Conservation (phyloP, 2,888 invertebrate genomes). For the Rhorus exstirpatorius region DNA sequence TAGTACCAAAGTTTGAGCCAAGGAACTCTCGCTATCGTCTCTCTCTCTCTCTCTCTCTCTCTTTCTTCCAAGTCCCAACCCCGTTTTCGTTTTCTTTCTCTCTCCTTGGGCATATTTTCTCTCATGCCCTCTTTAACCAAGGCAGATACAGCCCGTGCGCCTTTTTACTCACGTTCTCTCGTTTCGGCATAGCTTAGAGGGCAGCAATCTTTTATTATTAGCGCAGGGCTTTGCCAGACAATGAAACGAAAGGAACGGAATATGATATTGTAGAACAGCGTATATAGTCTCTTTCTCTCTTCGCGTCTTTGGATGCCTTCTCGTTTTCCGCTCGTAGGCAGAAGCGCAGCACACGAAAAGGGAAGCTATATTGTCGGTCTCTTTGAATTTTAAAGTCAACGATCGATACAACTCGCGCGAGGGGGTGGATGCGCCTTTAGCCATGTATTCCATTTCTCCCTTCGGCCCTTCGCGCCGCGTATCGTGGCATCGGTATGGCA, state of each 20-base stretch:
- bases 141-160: slow-evolving; percentile 42
- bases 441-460: slow-evolving; percentile 77
- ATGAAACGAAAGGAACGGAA: slow-evolving; percentile 86
- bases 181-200: slow-evolving; percentile 82
- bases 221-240: slow-evolving; percentile 86
- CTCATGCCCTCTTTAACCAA: slow-evolving; percentile 43
- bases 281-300: slow-evolving; percentile 21
- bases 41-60: slow-evolving; percentile 54
- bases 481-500: slow-evolving; percentile 40
- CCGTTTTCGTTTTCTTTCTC: slow-evolving; percentile 53
- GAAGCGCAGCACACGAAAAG: slow-evolving; percentile 70
- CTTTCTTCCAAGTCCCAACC: slow-evolving; percentile 56
- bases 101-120: slow-evolving; percentile 50
- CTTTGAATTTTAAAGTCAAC: slow-evolving; percentile 86
- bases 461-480: slow-evolving; percentile 40
- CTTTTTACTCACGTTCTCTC: slow-evolving; percentile 68
- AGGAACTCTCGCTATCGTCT: slow-evolving; percentile 67
- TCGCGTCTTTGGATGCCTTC: slow-evolving; percentile 6
- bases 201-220: slow-evolving; percentile 86
- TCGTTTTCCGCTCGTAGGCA: slow-evolving; percentile 25
- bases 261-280: slow-evolving; percentile 85
- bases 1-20: slow-evolving; percentile 84
- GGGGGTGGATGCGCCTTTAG: slow-evolving; percentile 84
- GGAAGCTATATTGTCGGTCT: slow-evolving; percentile 86
- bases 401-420: slow-evolving; percentile 84